Conservation (phyloP, 2,888 invertebrate genomes). For the Gortyna flavago region DNA sequence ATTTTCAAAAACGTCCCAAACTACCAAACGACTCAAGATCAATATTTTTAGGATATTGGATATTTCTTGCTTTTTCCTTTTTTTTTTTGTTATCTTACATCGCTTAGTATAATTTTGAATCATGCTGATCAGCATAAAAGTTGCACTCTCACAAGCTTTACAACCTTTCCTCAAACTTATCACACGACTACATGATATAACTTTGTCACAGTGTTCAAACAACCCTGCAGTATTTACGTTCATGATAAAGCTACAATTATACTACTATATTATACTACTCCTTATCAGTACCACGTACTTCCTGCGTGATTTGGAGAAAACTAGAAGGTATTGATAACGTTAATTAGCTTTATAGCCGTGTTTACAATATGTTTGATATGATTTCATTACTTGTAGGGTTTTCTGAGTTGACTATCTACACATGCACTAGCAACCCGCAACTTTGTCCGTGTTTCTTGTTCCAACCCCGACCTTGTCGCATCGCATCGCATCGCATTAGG, state of each 20-base stretch:
- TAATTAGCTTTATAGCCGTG: constrained; percentile 30
- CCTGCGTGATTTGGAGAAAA: constrained; percentile 54
- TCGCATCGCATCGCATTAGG: too few species aligned
- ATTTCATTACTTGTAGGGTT: neutral
- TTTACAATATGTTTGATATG: constrained; percentile 20
- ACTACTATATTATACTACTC: too few species aligned
- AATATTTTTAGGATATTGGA: too few species aligned
- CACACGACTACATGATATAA: neutral
- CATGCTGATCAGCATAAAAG: neutral
- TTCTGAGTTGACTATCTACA: too few species aligned
- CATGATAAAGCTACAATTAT: constrained; percentile 45
- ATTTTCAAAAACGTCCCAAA: too few species aligned
- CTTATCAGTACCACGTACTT: constrained; percentile 44
- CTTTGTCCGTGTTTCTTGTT: too few species aligned
- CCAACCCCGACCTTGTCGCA: too few species aligned
- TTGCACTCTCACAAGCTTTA: neutral
- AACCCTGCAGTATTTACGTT: constrained; percentile 31
- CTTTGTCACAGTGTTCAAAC: constrained; percentile 12
- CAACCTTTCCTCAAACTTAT: constrained; percentile 1
- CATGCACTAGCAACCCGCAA: too few species aligned
- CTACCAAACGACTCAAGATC: too few species aligned
- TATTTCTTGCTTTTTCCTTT: too few species aligned
- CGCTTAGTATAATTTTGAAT: neutral
- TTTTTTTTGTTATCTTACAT: too few species aligned
- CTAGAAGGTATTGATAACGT: constrained; percentile 42